These are phyloP conservation scores for Rhinichthys klamathensis DNA, from an alignment of 2,113 vertebrate genomes.

Conservation along the genomic window DNA sequence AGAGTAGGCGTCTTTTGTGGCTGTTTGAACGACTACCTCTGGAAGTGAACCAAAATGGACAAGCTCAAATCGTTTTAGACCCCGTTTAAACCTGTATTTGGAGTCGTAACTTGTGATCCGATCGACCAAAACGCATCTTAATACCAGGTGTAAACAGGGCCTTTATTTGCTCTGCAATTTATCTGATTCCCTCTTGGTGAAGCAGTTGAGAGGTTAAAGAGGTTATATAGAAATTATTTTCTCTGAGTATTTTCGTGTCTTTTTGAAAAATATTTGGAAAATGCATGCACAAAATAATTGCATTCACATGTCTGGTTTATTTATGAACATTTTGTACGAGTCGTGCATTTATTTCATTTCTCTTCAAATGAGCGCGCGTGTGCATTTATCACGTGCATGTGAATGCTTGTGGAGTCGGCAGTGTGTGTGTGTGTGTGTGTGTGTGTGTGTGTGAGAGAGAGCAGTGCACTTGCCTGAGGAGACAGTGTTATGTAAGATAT, in stretches of 20 bases:
- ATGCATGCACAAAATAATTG: neutral
- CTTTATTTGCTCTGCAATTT: neutral
- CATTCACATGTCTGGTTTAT: neutral
- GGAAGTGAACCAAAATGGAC: no score
- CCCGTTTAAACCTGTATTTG: no score
- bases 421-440: constrained; percentile 45
- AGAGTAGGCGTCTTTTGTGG: no score
- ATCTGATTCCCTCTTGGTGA: neutral
- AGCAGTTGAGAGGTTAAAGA: neutral
- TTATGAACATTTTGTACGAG: neutral
- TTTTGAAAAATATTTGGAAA: neutral
- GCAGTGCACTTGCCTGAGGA: constrained; percentile 47
- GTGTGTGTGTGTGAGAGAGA: constrained; percentile 45
- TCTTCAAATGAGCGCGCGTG: neutral
- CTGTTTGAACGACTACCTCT: no score
- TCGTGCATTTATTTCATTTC: neutral
- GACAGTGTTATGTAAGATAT: constrained; percentile 56
- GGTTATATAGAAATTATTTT: no score
- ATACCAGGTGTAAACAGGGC: no score
- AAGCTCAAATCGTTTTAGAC: no score
- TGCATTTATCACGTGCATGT: constrained; percentile 31
- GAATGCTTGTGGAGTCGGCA: constrained; percentile 25
- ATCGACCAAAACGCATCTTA: no score
- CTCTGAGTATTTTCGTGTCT: neutral
- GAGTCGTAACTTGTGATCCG: no score